A percentile compares a stretch with the other conserved stretches of the same genome.
phyloP scores from a whole-genome alignment of 1,140 invertebrate species.

The Neodiprion fabricii region DNA sequence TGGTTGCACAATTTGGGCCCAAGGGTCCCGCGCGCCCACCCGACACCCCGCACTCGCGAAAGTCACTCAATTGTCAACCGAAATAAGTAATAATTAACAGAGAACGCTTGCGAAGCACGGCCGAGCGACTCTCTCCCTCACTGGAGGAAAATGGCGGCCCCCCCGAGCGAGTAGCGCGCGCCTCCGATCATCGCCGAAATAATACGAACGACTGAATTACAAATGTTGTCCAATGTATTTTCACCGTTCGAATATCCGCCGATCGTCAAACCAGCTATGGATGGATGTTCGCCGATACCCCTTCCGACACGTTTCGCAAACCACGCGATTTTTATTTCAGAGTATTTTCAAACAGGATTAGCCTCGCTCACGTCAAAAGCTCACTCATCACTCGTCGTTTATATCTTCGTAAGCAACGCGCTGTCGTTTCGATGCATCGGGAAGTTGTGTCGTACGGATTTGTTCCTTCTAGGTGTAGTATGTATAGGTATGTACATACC shows the following conservation, averaged over 20 bases:
- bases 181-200: slow-evolving; percentile 36
- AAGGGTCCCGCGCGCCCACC: slow-evolving; percentile 35
- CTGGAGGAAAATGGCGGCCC: slow-evolving; percentile 57
- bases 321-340: too few species aligned
- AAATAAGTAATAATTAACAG: slow-evolving; percentile 23
- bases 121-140: slow-evolving; percentile 48
- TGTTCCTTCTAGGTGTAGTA: too few species aligned
- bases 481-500: too few species aligned
- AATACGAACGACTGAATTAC: slow-evolving; percentile 12
- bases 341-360: too few species aligned
- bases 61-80: slow-evolving; percentile 31
- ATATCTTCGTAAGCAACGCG: too few species aligned
- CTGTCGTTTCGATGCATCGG: too few species aligned
- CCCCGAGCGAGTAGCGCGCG: slow-evolving; percentile 47
- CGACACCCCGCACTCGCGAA: slow-evolving; percentile 36
- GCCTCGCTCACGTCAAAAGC: too few species aligned
- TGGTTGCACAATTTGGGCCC: slow-evolving; percentile 27
- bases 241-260: neutral
- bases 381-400: too few species aligned
- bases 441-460: too few species aligned
- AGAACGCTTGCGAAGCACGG: slow-evolving; percentile 36
- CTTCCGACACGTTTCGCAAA: too few species aligned
- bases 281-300: too few species aligned
- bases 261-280: neutral
- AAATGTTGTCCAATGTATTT: neutral